Conservation (phyloP, 2,113 vertebrate species). For the Corythornis madagascariensis region DNA sequence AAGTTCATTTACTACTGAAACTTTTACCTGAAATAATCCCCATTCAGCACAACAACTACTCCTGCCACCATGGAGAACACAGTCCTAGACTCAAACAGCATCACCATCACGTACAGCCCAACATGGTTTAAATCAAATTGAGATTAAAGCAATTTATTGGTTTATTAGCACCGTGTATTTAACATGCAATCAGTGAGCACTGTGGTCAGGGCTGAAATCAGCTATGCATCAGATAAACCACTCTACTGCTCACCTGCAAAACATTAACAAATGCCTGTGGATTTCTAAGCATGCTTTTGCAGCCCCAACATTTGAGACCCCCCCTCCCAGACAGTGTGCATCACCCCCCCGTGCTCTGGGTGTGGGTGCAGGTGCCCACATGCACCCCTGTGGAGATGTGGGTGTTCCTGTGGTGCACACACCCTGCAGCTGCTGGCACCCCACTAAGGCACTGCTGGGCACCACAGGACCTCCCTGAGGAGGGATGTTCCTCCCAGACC, state of each 20-base stretch:
- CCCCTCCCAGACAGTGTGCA: background rate
- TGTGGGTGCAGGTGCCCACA: background rate
- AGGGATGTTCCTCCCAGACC: no score
- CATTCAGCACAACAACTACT: background rate
- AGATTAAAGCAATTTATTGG: background rate
- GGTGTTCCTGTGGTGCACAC: no score
- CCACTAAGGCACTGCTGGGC: no score
- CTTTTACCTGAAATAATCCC: background rate
- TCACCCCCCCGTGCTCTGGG: no score
- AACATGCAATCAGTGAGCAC: background rate
- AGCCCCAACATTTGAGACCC: background rate
- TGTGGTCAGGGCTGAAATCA: background rate
- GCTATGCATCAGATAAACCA: background rate
- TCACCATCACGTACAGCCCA: background rate
- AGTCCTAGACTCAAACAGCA: background rate
- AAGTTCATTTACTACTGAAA: conserved; percentile 26
- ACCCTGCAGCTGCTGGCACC: no score
- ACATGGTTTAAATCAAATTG: background rate
- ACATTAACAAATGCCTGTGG: background rate
- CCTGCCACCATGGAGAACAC: background rate
- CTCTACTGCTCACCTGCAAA: background rate
- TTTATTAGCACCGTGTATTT: background rate
- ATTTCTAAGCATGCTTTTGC: background rate
- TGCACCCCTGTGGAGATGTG: background rate
- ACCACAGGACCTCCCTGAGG: no score